phyloP scores from a whole-genome alignment of 2,888 invertebrate species.

The Selenia dentaria region DNA sequence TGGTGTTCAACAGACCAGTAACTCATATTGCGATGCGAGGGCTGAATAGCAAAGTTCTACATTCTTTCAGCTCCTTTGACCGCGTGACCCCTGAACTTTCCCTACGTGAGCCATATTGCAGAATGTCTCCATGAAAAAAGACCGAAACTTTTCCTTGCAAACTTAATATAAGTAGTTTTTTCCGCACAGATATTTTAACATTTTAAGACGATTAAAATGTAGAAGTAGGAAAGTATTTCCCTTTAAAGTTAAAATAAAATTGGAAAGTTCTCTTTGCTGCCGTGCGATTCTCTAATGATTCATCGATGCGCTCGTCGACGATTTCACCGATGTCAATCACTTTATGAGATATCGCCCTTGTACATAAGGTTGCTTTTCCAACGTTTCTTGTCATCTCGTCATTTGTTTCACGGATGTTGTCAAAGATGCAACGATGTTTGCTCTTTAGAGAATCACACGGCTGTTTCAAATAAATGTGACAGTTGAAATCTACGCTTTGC shows the following conservation, averaged over 20 bases:
- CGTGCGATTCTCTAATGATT: too few relatives aligned
- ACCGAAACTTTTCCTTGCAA: conserved; percentile 54
- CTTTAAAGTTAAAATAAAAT: conserved; percentile 32
- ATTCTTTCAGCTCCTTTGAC: conserved; percentile 64
- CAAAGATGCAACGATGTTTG: too few relatives aligned
- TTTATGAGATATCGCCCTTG: too few relatives aligned
- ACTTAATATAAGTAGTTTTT: conserved; percentile 49
- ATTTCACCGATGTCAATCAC: too few relatives aligned
- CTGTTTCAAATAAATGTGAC: too few relatives aligned
- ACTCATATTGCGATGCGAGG: conserved; percentile 51
- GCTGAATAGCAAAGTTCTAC: conserved; percentile 52
- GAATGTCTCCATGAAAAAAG: conserved; percentile 62
- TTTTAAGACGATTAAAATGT: conserved; percentile 44
- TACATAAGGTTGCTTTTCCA: too few relatives aligned
- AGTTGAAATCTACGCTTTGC: too few relatives aligned
- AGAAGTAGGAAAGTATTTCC: conserved; percentile 33
- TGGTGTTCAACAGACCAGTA: conserved; percentile 36
- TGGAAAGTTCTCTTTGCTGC: conserved; percentile 26
- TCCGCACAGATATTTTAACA: conserved; percentile 46
- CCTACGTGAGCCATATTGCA: conserved; percentile 61
- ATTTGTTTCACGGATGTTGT: too few relatives aligned
- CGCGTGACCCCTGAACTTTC: conserved; percentile 63
- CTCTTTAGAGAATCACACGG: too few relatives aligned
- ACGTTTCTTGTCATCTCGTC: too few relatives aligned
- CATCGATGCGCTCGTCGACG: too few relatives aligned